Evolutionary conservation across 2,888 invertebrate genomes (phyloP).

Genomic region (Diogma glabrata): DNA sequence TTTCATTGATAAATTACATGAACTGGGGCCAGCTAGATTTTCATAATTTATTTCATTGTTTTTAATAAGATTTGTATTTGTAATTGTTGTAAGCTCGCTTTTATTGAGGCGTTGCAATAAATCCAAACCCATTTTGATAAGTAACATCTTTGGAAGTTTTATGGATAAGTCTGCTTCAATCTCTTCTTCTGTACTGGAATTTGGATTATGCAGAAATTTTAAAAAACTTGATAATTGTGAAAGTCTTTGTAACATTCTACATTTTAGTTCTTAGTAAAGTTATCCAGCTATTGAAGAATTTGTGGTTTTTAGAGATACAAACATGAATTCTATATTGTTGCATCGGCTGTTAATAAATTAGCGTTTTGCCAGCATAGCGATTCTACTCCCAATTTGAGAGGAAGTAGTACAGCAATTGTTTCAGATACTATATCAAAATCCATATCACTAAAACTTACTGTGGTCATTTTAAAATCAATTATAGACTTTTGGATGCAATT

Average conservation of each 20-base stretch:
- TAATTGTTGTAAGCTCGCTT: neutral
- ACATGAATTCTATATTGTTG: neutral
- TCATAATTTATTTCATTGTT: neutral
- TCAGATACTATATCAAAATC: neutral
- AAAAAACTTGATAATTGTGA: neutral
- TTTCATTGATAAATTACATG: neutral
- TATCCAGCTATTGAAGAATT: neutral
- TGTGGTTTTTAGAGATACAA: neutral
- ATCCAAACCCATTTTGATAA: neutral
- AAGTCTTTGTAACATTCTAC: neutral
- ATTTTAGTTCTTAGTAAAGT: slow-evolving; percentile 1
- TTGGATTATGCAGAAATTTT: neutral
- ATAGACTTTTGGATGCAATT: neutral
- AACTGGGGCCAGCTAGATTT: neutral
- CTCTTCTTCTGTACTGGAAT: neutral
- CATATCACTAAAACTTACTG: neutral
- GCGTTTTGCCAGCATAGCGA: neutral
- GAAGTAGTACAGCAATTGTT: neutral
- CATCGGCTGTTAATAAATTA: neutral
- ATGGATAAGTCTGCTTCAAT: neutral
- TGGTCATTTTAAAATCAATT: neutral
- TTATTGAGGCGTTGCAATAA: neutral
- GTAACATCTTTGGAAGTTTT: neutral
- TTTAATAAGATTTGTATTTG: neutral
- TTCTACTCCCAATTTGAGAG: neutral